Percentiles rank a stretch among this genome's conserved stretches.
Evolutionary conservation across 2,113 vertebrate species (phyloP).

Genomic region (Mobula hypostoma): DNA sequence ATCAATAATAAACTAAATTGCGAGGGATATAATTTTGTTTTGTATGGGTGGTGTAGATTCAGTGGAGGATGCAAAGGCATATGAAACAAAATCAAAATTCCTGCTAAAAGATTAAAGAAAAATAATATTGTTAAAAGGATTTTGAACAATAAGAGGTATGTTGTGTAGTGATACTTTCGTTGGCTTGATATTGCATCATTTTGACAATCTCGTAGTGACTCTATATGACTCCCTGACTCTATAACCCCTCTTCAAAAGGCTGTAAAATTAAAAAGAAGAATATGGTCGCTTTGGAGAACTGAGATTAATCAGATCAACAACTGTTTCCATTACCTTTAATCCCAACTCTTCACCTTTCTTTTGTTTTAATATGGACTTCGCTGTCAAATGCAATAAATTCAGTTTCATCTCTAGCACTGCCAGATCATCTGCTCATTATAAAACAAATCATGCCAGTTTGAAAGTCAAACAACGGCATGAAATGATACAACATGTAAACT

Average conservation of each 20-base stretch:
- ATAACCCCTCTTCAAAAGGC: neutral
- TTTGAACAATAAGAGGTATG: neutral
- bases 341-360: neutral
- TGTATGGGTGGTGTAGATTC: neutral
- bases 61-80: too few species aligned
- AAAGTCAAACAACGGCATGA: too few species aligned
- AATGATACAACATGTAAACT: too few species aligned
- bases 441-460: neutral
- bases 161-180: neutral
- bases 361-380: neutral
- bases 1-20: neutral
- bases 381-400: neutral
- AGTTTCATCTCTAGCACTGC: neutral
- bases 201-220: neutral
- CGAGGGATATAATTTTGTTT: neutral
- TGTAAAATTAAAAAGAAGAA: neutral
- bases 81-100: neutral
- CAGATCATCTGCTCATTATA: neutral
- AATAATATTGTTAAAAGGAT: neutral
- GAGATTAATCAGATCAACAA: neutral
- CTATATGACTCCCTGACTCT: neutral
- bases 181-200: neutral
- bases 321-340: neutral
- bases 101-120: neutral
- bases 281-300: neutral